Evolutionary conservation across 1,140 invertebrate species (phyloP), one percentile per base, ranked within the genome.

Genomic region (Drosophila baimaii): DNA sequence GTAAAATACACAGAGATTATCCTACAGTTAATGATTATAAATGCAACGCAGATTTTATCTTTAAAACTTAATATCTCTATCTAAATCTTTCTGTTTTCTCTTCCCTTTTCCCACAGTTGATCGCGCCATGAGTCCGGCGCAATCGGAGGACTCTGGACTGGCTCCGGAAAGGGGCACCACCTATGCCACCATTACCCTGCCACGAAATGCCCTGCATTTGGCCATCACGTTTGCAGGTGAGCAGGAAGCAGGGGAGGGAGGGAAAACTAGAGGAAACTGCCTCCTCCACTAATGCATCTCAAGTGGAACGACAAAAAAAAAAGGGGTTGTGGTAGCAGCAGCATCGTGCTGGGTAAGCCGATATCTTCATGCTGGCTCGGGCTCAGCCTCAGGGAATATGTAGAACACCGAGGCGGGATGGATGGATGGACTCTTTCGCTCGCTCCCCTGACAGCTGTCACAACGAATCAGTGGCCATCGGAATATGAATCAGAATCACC

Each of bases 201-300:
- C 91, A 29, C 81, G 91, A 52, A 92, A 91, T 58, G 79, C 86
- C 31, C 84, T 83, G 25, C 82, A 91, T 58, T 80, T 92, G 79
- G 91, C 86, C 68, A 92, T 92, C 77, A 90, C 85, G 46, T 92
- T 92, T 62, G 90, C 84, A 86, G 91, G 91, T 92, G 80, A 92
- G 90, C 5, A 5, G 5, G n/a, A 33, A 5, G 25, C 12, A n/a
- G 15, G 9, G 5, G n/a, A 33, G 8, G 25, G n/a, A n/a, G 15
- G 15, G 29, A 69, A 47, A 61, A 41, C 21, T 17, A 19, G 7
- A 27, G 2, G 15, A 58, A 21, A 44, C 19, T 29, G 15, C 39
- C 10, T 19, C 39, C 10, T 35, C 59, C 58, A 31, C 29, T 68
- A 68, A 68, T 68, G 59, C 61, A 51, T 68, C 13, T 68, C 27